A percentile compares a stretch with the other conserved stretches of the same genome.
These are phyloP conservation scores for Cremastinae sp. DNA, from an alignment of 2,888 invertebrate species.

Conservation along the genomic window DNA sequence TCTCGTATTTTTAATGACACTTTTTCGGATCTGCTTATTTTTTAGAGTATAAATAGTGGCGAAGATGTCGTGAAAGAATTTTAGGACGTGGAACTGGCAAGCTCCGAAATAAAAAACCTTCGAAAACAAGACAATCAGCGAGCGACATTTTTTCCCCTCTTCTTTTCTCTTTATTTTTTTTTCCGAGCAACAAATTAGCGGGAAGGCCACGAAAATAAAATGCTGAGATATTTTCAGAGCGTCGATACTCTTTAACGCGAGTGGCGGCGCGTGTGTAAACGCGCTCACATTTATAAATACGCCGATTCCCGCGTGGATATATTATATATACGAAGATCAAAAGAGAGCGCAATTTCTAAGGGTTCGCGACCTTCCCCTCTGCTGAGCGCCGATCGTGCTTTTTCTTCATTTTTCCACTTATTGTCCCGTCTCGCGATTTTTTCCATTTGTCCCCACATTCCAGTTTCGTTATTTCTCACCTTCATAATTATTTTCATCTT, in stretches of 20 bases:
- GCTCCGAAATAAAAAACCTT: no score
- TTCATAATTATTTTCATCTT: background rate
- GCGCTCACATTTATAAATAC: no score
- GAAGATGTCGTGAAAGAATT: no score
- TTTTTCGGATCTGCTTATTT: no score
- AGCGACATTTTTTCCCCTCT: constrained; percentile 18
- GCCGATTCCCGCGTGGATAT: constrained; percentile 12
- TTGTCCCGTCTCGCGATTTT: constrained; percentile 5
- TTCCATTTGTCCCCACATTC: background rate
- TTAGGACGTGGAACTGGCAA: no score
- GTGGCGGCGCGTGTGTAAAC: background rate
- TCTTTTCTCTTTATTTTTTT: constrained; percentile 7
- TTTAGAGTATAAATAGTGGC: no score
- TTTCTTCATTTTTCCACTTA: constrained; percentile 46
- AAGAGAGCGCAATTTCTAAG: constrained; percentile 54
- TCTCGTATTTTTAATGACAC: no score
- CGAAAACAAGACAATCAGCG: constrained; percentile 5
- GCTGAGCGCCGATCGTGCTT: constrained; percentile 11
- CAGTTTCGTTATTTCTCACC: background rate
- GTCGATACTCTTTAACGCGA: background rate
- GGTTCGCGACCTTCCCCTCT: constrained; percentile 49
- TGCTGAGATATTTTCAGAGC: constrained; percentile 1
- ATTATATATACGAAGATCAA: constrained; percentile 47
- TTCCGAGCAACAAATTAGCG: constrained; percentile 33
- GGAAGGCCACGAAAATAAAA: constrained; percentile 21